Evolutionary conservation across 2,888 invertebrate genomes (phyloP).

Genomic region (Pollenia griseotomentosa): DNA sequence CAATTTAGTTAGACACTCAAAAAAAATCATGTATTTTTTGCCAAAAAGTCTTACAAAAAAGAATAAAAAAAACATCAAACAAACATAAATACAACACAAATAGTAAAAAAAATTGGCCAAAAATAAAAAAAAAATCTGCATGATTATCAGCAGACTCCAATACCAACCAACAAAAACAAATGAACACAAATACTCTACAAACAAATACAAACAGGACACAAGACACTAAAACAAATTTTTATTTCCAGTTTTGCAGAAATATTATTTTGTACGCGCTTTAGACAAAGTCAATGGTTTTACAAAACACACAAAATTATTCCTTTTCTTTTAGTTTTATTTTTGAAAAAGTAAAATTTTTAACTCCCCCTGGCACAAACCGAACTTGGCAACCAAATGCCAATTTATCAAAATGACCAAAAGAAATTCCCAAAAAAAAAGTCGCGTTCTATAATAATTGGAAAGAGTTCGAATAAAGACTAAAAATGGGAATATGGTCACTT

Average conservation of each 20-base stretch:
- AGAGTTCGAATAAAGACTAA: conserved; percentile 42
- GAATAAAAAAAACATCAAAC: conserved; percentile 75
- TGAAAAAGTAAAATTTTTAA: conserved; percentile 24
- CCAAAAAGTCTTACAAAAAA: conserved; percentile 70
- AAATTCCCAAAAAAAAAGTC: conserved; percentile 42
- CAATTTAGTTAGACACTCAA: conserved; percentile 74
- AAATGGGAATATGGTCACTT: conserved; percentile 11
- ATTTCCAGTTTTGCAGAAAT: conserved; percentile 57
- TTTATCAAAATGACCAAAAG: conserved; percentile 73
- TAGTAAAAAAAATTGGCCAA: conserved; percentile 28
- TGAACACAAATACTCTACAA: conserved; percentile 11
- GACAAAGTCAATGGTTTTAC: conserved; percentile 65
- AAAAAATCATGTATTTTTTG: conserved; percentile 61
- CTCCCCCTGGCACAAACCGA: conserved; percentile 52
- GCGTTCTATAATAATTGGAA: conserved; percentile 48
- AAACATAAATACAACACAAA: conserved; percentile 56
- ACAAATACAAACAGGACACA: conserved; percentile 12
- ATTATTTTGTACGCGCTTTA: conserved; percentile 67
- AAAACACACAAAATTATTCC: conserved; percentile 46
- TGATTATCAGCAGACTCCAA: conserved; percentile 75
- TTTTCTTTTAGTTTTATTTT: conserved; percentile 59
- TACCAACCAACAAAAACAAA: conserved; percentile 32
- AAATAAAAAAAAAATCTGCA: conserved; percentile 33
- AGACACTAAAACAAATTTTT: conserved; percentile 28
- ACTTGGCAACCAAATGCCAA: conserved; percentile 74